phyloP scores from a whole-genome alignment of 2,888 invertebrate genomes.

The Drepana falcataria region DNA sequence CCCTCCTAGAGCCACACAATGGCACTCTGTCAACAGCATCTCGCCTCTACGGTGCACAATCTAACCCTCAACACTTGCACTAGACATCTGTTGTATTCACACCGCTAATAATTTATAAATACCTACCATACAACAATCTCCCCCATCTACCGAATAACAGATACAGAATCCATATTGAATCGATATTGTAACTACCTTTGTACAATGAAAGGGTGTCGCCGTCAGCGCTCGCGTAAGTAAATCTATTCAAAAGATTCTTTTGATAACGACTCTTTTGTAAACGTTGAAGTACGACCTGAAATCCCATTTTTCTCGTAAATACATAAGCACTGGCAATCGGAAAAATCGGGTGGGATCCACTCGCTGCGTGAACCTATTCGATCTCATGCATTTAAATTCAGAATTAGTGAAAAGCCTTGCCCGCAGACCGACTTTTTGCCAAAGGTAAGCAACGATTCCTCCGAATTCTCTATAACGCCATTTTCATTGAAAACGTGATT shows the following conservation, averaged over 20 bases:
- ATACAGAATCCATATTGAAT: constrained; percentile 10
- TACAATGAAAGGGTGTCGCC: constrained; percentile 28
- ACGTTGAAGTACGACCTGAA: constrained; percentile 45
- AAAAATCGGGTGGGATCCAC: constrained; percentile 54
- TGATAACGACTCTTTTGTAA: constrained; percentile 50
- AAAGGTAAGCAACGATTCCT: constrained; percentile 57
- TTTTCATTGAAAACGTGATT: constrained; percentile 66
- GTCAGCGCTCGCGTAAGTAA: constrained; percentile 31
- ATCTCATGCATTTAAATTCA: constrained; percentile 79
- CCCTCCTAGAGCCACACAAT: constrained; percentile 52
- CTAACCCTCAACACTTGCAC: constrained; percentile 41
- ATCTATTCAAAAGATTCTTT: constrained; percentile 46
- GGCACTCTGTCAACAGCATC: constrained; percentile 64
- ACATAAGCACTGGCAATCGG: constrained; percentile 68
- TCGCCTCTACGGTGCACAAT: constrained; percentile 46
- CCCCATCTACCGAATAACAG: neutral
- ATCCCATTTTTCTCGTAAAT: constrained; percentile 62
- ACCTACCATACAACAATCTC: neutral
- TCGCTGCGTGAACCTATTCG: constrained; percentile 68
- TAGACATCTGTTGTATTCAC: constrained; percentile 67
- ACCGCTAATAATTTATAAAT: constrained; percentile 33
- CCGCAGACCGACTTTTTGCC: constrained; percentile 57
- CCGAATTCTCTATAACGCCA: constrained; percentile 52
- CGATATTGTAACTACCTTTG: constrained; percentile 26
- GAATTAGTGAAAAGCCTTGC: constrained; percentile 71